phyloP scores from a whole-genome alignment of 1,140 invertebrate genomes.

The Drosophila gunungcola region DNA sequence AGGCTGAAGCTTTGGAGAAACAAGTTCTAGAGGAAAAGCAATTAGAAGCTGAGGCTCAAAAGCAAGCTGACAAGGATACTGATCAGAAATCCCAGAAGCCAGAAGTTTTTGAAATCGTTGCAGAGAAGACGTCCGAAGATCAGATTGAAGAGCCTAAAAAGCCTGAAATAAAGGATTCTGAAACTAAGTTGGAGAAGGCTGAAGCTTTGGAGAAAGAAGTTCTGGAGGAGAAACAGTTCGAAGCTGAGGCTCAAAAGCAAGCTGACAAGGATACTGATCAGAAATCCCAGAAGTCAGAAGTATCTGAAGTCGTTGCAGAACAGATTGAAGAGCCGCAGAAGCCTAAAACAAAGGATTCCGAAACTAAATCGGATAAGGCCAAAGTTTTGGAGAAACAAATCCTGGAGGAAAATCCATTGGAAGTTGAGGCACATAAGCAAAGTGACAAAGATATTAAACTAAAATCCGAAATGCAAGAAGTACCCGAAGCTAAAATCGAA shows the following conservation, averaged over 20 bases:
- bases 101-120: background rate
- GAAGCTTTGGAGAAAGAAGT: background rate
- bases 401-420: conserved; percentile 9
- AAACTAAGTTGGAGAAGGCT: background rate
- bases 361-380: conserved; percentile 24
- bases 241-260: background rate
- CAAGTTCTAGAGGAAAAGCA: background rate
- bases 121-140: background rate
- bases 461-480: background rate
- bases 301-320: background rate
- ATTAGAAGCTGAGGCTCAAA: background rate
- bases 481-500: background rate
- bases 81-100: background rate
- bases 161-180: background rate
- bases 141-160: background rate
- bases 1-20: too few species aligned
- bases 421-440: background rate
- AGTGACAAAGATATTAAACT: background rate
- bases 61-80: background rate
- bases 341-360: conserved; percentile 10
- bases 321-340: conserved; percentile 8
- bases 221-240: background rate
- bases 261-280: background rate
- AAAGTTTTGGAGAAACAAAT: conserved; percentile 25
- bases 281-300: conserved; percentile 1